Evolutionary conservation across 2,888 invertebrate genomes (phyloP).

Genomic region (Caenorhabditis zanzibari): DNA sequence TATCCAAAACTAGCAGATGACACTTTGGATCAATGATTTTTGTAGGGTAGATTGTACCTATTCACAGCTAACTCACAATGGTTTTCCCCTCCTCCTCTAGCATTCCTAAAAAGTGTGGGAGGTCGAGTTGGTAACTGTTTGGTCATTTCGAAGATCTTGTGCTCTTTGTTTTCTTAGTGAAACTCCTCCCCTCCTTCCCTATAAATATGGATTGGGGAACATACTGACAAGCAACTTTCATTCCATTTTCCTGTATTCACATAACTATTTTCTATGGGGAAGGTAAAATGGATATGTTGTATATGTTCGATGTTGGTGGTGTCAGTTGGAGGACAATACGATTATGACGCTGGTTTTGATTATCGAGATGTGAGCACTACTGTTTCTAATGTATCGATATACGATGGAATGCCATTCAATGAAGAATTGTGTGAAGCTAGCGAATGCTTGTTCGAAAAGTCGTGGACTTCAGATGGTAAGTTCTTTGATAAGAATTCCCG

Average conservation of each 20-base stretch:
- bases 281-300: slow-evolving; percentile 12
- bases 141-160: slow-evolving; percentile 35
- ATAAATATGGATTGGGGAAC: slow-evolving; percentile 26
- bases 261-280: slow-evolving; percentile 12
- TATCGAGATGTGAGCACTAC: background rate
- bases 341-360: slow-evolving; percentile 1
- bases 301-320: background rate
- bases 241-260: background rate
- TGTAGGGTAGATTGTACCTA: background rate
- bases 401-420: slow-evolving; percentile 51
- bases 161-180: slow-evolving; percentile 9
- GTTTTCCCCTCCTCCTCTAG: background rate
- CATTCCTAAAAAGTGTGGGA: background rate
- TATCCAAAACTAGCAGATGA: slow-evolving; percentile 14
- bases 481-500: background rate
- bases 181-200: slow-evolving; percentile 39
- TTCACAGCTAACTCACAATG: background rate
- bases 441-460: slow-evolving; percentile 41
- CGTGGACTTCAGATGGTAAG: slow-evolving; percentile 50
- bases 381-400: slow-evolving; percentile 21
- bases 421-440: slow-evolving; percentile 34
- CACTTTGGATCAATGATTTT: slow-evolving; percentile 3
- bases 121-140: slow-evolving; percentile 32
- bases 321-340: slow-evolving; percentile 2
- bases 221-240: slow-evolving; percentile 35